Conservation (phyloP, 2,113 vertebrate species). For the Zosterops hypoxanthus region DNA sequence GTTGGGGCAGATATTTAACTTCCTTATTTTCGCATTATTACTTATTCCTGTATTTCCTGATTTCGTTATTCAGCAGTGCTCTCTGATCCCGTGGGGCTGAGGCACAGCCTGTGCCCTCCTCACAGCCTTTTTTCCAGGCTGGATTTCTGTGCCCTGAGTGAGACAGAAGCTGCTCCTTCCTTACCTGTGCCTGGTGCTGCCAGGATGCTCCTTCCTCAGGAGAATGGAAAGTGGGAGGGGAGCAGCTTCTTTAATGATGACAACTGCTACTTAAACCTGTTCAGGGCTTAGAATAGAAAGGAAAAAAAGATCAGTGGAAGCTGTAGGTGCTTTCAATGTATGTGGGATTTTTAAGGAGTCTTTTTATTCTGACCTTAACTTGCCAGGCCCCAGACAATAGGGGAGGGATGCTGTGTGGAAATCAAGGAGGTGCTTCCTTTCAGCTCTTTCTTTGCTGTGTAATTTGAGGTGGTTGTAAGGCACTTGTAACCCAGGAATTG, state of each 20-base stretch:
- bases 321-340: not conserved
- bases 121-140: rapidly evolving
- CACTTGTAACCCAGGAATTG: not conserved
- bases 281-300: not conserved
- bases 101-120: not conserved
- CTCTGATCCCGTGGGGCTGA: not conserved
- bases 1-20: not conserved
- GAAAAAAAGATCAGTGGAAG: not conserved
- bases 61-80: rapidly evolving
- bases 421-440: not conserved
- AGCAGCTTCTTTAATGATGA: not conserved
- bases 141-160: not conserved
- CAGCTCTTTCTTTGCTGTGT: not conserved
- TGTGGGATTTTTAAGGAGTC: not conserved
- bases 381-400: not conserved
- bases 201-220: not conserved
- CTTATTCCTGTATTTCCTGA: not conserved
- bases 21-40: not conserved
- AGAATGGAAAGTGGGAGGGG: not conserved
- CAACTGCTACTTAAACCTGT: constrained; percentile 2
- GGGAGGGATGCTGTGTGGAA: not conserved
- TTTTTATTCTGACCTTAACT: not conserved
- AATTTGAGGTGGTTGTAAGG: not conserved
- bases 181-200: not conserved
- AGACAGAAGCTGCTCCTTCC: not conserved